Conservation (phyloP, 2,888 invertebrate species). For the Zootermopsis nevadensis region DNA sequence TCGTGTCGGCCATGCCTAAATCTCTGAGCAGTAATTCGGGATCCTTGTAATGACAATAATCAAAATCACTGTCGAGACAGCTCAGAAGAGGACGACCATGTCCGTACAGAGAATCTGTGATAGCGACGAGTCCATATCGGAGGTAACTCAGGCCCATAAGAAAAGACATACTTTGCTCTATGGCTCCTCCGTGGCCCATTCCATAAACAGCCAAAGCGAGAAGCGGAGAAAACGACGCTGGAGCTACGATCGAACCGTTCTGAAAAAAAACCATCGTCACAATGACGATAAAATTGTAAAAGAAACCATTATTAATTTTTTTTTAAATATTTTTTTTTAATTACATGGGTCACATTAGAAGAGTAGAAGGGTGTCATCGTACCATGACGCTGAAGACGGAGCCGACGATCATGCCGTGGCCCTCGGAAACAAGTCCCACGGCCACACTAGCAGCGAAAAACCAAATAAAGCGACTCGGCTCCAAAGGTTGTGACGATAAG, state of each 20-base stretch:
- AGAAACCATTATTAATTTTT: no score
- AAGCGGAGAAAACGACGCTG: conserved; percentile 68
- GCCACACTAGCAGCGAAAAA: conserved; percentile 70
- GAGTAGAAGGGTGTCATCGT: no score
- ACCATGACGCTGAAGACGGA: conserved; percentile 70
- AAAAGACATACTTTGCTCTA: conserved; percentile 67
- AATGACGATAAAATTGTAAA: no score
- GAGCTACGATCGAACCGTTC: conserved; percentile 72
- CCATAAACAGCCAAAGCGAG: conserved; percentile 72
- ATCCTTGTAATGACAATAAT: conserved; percentile 69
- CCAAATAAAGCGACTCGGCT: conserved; percentile 70
- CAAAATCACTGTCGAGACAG: conserved; percentile 67
- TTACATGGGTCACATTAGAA: no score
- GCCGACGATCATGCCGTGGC: conserved; percentile 78
- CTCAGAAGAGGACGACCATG: conserved; percentile 70
- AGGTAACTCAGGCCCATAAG: conserved; percentile 72
- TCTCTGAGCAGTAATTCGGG: conserved; percentile 73
- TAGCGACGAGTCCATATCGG: conserved; percentile 75
- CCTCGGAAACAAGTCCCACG: conserved; percentile 77
- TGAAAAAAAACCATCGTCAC: conserved; percentile 59
- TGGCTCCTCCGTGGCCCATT: conserved; percentile 70
- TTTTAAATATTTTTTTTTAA: no score
- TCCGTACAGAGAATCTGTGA: conserved; percentile 69
- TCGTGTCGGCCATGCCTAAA: conserved; percentile 70
- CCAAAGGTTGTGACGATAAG: conserved; percentile 76